Conservation (phyloP, 2,888 invertebrate genomes). For the Drosophila rellima region DNA sequence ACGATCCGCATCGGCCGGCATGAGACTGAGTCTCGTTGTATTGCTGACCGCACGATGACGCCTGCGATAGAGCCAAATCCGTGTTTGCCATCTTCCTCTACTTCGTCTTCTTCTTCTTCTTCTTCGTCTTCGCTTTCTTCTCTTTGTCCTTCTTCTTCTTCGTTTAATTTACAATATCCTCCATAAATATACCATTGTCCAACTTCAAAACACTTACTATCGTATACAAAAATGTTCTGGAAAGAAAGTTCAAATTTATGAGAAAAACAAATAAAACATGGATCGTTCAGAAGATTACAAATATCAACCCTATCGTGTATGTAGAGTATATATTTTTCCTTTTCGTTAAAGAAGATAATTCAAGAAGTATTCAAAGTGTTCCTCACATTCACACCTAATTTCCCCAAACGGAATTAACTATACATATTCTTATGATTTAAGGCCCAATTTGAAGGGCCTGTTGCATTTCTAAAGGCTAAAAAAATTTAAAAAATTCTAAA, state of each 20-base stretch:
- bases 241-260: not conserved
- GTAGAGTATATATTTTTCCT: too few species aligned
- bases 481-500: too few species aligned
- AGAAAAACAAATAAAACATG: too few species aligned
- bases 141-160: not conserved
- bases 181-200: not conserved
- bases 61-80: constrained; percentile 39
- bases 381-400: too few species aligned
- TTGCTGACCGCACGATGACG: constrained; percentile 37
- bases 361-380: too few species aligned
- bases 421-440: too few species aligned
- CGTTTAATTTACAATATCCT: not conserved
- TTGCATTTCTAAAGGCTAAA: too few species aligned
- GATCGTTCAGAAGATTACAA: too few species aligned
- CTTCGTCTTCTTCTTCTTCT: not conserved
- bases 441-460: too few species aligned
- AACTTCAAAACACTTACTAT: not conserved
- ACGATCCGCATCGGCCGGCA: constrained; percentile 3
- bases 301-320: too few species aligned
- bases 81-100: constrained; percentile 52
- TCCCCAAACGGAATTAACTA: too few species aligned
- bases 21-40: constrained; percentile 3
- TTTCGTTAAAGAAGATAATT: too few species aligned
- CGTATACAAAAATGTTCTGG: not conserved
- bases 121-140: not conserved